Evolutionary conservation across 2,113 vertebrate genomes (phyloP), one percentile per base, ranked within the genome.

Genomic region (Gracilinanus agilis): DNA sequence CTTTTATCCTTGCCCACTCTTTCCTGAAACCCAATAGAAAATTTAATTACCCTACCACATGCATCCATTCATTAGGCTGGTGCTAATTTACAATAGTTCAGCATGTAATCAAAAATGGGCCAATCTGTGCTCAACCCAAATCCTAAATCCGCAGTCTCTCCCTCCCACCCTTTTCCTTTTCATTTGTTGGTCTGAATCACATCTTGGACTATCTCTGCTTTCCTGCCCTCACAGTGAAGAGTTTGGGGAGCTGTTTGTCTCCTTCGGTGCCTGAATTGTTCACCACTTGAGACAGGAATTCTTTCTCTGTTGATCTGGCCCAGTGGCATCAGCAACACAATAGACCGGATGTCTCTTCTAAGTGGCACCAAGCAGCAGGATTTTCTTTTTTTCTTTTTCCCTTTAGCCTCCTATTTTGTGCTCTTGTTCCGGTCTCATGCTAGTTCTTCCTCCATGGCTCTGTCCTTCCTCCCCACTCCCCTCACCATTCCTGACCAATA

Each of bases 331-430:
- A 94, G 75, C 55, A 83, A 23, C 67, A 90, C 67, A 90, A 8
- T 1, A 58, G 67, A 56, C 92, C 53, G 25, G 92, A 44, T 83
- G 44, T 56, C 61, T 96, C 91, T 96, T 88, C 91, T 55, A 53
- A 90, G 83, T 90, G 93, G 55, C 29, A 90, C 92, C 49, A n/a
- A 96, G 89, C 29, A 88, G 75, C 92, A 95, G 89, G 5, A 91
- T 88, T 94, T 67, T 95, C 95, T 93, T 95, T 91, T 89, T 96
- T 27, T 96, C 58, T 89, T 96, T 97, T 95, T 40, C 94, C 88
- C 75, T 91, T 49, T 96, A 40, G 29, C 93, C 94, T 97, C 93
- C 95, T 91, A 53, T 67, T 94, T 40, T 58, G 89, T 0, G 1
- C n/a, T 94, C 90, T 44, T 92, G 29, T 55, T 97, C 93, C 9